Conservation (phyloP, 2,797 vertebrate species). For the Eulemur coronatus region DNA sequence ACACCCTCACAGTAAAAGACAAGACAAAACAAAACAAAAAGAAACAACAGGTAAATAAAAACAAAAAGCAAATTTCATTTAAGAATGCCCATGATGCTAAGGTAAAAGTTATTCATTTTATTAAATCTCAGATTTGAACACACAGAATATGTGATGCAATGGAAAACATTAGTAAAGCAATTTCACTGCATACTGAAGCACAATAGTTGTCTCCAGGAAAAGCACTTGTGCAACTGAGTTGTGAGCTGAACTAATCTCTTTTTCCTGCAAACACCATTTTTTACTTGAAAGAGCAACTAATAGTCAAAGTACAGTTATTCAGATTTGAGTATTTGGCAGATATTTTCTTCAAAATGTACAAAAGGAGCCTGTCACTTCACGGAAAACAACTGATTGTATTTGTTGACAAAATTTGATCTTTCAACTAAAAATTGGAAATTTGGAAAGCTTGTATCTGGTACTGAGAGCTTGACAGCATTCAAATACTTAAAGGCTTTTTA, state of each 20-base stretch:
- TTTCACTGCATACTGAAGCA: neutral
- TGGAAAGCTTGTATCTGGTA: neutral
- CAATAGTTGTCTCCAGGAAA: neutral
- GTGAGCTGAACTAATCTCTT: neutral
- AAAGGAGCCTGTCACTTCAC: neutral
- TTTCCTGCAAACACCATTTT: neutral
- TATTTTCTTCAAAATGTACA: constrained; percentile 43
- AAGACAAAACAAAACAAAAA: neutral
- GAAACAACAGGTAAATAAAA: neutral
- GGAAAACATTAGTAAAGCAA: neutral
- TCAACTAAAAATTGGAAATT: constrained; percentile 12
- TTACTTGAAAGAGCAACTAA: constrained; percentile 36
- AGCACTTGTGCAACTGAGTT: neutral
- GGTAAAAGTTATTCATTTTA: constrained; percentile 4
- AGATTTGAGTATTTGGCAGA: neutral
- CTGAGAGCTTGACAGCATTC: neutral
- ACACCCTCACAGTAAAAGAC: neutral
- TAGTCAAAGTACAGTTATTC: neutral
- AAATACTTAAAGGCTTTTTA: neutral
- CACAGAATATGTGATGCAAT: neutral
- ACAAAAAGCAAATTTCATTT: neutral
- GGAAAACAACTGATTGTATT: neutral
- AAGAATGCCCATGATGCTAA: neutral
- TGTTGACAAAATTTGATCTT: neutral
- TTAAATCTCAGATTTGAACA: neutral